phyloP scores from a whole-genome alignment of 2,113 vertebrate species.

The Phoxinus phoxinus region DNA sequence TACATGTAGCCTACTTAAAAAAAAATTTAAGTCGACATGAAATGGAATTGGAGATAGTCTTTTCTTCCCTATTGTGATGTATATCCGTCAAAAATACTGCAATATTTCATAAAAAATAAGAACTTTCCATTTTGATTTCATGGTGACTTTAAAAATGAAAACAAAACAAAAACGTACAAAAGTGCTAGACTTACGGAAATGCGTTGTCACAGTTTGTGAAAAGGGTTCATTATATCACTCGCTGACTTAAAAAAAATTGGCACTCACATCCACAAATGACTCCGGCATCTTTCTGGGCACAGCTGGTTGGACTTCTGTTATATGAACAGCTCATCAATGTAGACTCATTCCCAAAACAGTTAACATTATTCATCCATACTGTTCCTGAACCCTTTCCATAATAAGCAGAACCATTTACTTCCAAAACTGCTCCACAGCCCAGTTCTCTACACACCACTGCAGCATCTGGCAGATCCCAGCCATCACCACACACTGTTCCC shows the following conservation, averaged over 20 bases:
- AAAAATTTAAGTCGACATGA: no score
- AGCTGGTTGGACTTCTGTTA: neutral
- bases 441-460: neutral
- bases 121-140: no score
- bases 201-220: no score
- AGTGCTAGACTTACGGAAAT: no score
- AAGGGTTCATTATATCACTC: neutral
- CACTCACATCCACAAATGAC: constrained; percentile 15
- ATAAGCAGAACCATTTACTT: neutral
- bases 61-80: no score
- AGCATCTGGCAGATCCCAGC: constrained; percentile 17
- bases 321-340: neutral
- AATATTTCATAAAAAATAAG: no score
- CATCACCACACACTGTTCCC: constrained; percentile 29
- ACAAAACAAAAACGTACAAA: no score
- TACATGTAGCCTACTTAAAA: no score
- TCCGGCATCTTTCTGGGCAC: constrained; percentile 17
- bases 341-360: constrained; percentile 8
- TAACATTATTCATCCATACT: neutral
- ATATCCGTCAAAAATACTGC: no score
- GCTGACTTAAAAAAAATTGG: neutral
- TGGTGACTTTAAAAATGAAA: no score
- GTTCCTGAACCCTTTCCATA: neutral
- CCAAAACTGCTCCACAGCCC: neutral
- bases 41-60: no score